Base-by-base conservation (phyloP, 2,888 invertebrate genomes). In the Melolontha melolontha region DNA sequence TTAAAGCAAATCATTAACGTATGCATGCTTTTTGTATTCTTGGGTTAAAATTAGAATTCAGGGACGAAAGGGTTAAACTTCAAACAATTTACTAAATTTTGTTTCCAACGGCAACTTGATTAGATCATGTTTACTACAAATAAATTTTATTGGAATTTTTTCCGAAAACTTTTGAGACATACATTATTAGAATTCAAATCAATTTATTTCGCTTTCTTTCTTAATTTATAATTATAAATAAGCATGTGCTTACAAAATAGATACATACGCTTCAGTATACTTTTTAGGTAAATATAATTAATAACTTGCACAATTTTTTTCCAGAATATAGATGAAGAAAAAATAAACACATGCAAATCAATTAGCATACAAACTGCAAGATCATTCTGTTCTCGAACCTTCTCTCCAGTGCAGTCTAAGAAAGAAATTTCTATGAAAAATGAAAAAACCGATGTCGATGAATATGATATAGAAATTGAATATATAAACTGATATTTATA, bases 321-420 rank as follows among this genome's bases (percentile, higher is more conserved):
- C 2, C 22, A 63, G 63, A 22, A 12, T 5, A 39, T 39, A 5
- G 16, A 44, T 34, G 27, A 41, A 54, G 12, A 5, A 4, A 29
- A n/a, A 5, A 27, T 29, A 17, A 40, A 17, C 7, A 8, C 27
- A 8, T 5, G 8, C 6, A 64, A 64, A 41, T 44, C 64, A 10
- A 54, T 64, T 11, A 34, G 64, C 34, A 44, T 64, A 34, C 64
- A 64, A 52, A 64, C 64, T 1, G 16, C 44, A 7, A 52, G 51
- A 14, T 52, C 52, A 10, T 64, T 64, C 12, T 64, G 64, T 14
- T 64, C 44, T 7, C 54, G 41, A 11, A 17, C 14, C 7, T 64
- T 64, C 14, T 11, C 44, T 12, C 8, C 42, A 11, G 14, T 29
- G 5, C 14, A 22, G 6, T 1, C 16, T 5, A 44, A 6, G 4